Conservation (phyloP, 2,113 vertebrate species). For the Megaleporinus macrocephalus region DNA sequence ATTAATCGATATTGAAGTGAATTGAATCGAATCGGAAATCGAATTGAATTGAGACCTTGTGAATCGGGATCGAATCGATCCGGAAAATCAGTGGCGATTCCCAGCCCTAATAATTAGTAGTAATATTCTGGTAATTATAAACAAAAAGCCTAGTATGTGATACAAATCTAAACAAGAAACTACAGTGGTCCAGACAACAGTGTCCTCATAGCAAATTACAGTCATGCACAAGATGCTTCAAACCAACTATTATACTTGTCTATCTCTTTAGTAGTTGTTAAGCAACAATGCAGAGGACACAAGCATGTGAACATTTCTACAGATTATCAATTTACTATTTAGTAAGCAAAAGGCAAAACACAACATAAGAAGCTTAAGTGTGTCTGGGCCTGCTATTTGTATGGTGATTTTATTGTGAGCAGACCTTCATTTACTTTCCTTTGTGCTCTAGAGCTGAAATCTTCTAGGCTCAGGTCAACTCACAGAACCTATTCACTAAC, state of each 20-base stretch:
- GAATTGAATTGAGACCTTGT: too few relatives aligned
- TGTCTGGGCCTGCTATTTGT: not conserved
- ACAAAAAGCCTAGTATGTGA: too few relatives aligned
- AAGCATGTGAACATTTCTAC: not conserved
- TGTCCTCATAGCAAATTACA: too few relatives aligned
- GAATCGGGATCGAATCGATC: too few relatives aligned
- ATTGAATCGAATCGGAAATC: too few relatives aligned
- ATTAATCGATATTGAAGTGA: too few relatives aligned
- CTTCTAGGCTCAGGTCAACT: conserved; percentile 50
- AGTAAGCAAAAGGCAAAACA: not conserved
- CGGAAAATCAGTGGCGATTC: too few relatives aligned
- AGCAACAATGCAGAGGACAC: too few relatives aligned
- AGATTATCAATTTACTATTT: not conserved
- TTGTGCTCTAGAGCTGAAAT: not conserved
- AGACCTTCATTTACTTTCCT: not conserved
- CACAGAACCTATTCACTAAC: conserved; percentile 49
- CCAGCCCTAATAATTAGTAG: too few relatives aligned
- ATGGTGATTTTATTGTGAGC: not conserved
- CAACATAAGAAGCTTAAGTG: not conserved
- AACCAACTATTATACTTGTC: not conserved
- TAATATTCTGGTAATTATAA: too few relatives aligned
- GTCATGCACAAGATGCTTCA: not conserved
- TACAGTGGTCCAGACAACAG: too few relatives aligned
- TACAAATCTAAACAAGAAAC: too few relatives aligned
- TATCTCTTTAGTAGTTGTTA: not conserved